phyloP scores from a whole-genome alignment of 2,888 invertebrate genomes.

The Steinernema carpocapsae region DNA sequence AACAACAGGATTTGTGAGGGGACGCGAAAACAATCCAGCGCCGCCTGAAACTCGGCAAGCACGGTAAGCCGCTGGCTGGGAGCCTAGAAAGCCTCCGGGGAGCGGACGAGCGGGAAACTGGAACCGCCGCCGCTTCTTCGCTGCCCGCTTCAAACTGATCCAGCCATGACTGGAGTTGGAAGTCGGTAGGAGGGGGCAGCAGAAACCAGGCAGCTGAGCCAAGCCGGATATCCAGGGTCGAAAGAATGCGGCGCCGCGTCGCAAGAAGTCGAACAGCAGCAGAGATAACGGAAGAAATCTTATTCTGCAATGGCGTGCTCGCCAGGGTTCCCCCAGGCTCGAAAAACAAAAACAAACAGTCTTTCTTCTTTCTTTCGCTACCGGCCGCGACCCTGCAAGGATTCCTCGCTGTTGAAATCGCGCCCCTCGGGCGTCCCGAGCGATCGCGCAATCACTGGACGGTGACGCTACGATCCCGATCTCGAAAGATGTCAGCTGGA shows the following conservation, averaged over 20 bases:
- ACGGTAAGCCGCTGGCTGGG: conserved; percentile 9
- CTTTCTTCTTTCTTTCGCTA: neutral
- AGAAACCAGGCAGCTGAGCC: conserved; percentile 1
- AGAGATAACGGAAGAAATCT: conserved; percentile 8
- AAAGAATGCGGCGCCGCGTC: conserved; percentile 26
- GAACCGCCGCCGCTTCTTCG: conserved; percentile 4
- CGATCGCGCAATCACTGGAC: conserved; percentile 30
- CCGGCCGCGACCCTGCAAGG: conserved; percentile 20
- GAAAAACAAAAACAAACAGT: conserved; percentile 31
- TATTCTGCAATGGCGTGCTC: neutral
- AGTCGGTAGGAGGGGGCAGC: neutral
- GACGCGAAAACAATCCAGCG: conserved; percentile 14
- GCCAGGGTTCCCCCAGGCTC: conserved; percentile 23
- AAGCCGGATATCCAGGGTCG: conserved; percentile 35
- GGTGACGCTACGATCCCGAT: conserved; percentile 28
- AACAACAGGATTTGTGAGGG: conserved; percentile 21
- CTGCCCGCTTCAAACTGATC: neutral
- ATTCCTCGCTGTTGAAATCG: conserved; percentile 26
- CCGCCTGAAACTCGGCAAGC: neutral
- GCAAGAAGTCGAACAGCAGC: conserved; percentile 14
- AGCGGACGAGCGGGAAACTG: conserved; percentile 3
- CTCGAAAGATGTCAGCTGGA: conserved; percentile 21
- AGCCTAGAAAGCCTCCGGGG: conserved; percentile 10
- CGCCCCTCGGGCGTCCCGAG: conserved; percentile 28
- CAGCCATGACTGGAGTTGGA: neutral